Evolutionary conservation across 2,888 invertebrate genomes (phyloP), one percentile per base, ranked within the genome.

Genomic region (Desoria tigrina): DNA sequence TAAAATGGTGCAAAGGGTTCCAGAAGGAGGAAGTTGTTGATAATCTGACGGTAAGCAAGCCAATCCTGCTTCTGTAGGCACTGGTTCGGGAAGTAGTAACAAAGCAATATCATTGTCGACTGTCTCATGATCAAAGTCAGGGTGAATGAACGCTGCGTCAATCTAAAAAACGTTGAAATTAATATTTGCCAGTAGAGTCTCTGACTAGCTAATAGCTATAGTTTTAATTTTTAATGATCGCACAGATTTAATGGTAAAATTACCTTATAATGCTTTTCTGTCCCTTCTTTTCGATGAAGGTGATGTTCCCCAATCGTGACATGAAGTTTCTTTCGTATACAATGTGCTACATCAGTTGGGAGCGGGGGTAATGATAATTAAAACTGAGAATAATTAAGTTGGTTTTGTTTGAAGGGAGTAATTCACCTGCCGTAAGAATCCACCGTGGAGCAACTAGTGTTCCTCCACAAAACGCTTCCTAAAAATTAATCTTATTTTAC

Each of bases 71-170:
- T 71, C 69, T 58, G 39, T 63, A 55, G 74, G 74, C 1, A 83
- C 80, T 23, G 81, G 79, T 28, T 77, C 81, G 16, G 85, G 85
- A 58, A 89, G 81, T 75, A 89, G 86, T 63, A 96, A 81, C 76
- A 96, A 82, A 2, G 94, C 95, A 58, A 96, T 89, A 79, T 96
- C 96, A 79, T 94, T 94, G 79, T 94, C 90, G 39, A 95, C 93
- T 0, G 93, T 94, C 72, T 89, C 87, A 60, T 88, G 87, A 79
- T 94, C 90, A 80, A 93, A 95, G 67, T 86, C 84, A 0, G 93
- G 92, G 81, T 96, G 94, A 45, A 89, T 85, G 76, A 88, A 88
- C 60, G 88, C 87, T 74, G 88, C 87, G 11, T 85, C 84, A 67
- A 84, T 82, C 80, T 83, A 74, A 28, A n/a, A 53, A 28, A n/a